Evolutionary conservation across 2,888 invertebrate genomes (phyloP).

Genomic region (Polylopha cassiicola): DNA sequence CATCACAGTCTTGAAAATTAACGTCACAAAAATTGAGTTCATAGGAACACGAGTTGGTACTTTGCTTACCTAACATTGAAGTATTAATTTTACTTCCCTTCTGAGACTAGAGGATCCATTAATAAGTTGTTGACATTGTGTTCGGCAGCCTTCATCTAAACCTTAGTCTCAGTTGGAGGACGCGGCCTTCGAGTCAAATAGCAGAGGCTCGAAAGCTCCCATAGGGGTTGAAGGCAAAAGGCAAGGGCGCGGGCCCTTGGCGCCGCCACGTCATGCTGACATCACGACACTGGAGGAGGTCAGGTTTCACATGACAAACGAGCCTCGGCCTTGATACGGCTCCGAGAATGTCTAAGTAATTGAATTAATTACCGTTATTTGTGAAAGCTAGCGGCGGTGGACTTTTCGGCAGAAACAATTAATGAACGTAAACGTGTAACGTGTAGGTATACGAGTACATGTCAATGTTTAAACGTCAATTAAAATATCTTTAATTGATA

Average conservation of each 20-base stretch:
- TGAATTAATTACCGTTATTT: slow-evolving; percentile 24
- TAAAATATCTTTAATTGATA: background rate
- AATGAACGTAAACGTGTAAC: background rate
- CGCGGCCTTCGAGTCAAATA: slow-evolving; percentile 43
- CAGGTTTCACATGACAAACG: slow-evolving; percentile 32
- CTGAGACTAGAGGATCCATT: background rate
- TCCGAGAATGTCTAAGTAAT: slow-evolving; percentile 23
- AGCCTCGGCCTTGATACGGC: slow-evolving; percentile 26
- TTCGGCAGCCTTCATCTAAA: slow-evolving; percentile 28
- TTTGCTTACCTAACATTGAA: too few relatives aligned
- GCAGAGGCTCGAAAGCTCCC: slow-evolving; percentile 35
- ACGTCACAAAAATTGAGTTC: too few relatives aligned
- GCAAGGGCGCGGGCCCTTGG: slow-evolving; percentile 32
- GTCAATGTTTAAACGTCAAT: background rate
- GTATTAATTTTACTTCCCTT: background rate
- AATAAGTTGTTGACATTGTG: slow-evolving; percentile 8
- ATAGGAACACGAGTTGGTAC: too few relatives aligned
- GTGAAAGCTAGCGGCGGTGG: slow-evolving; percentile 12
- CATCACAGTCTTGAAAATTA: slow-evolving; percentile 4
- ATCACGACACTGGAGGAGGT: slow-evolving; percentile 35
- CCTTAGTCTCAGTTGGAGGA: slow-evolving; percentile 36
- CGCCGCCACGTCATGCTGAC: slow-evolving; percentile 21
- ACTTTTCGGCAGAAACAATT: slow-evolving; percentile 8
- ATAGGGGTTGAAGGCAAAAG: slow-evolving; percentile 34
- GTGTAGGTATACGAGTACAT: background rate